phyloP scores from a whole-genome alignment of 2,797 vertebrate species.

The Catostomus latipinnis region DNA sequence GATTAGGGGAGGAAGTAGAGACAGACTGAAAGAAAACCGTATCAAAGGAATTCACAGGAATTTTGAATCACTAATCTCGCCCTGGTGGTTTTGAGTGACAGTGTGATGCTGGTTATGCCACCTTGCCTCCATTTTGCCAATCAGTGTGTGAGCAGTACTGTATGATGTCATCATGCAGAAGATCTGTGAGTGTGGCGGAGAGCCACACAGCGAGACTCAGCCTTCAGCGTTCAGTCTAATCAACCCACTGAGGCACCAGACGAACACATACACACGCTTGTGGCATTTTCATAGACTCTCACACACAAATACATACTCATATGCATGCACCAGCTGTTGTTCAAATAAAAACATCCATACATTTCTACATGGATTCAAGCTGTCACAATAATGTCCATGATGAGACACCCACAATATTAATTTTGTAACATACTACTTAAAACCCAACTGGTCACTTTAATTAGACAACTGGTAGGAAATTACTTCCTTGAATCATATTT shows the following conservation, averaged over 20 bases:
- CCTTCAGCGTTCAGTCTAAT: slow-evolving; percentile 61
- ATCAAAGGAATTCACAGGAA: slow-evolving; percentile 49
- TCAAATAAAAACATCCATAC: not conserved
- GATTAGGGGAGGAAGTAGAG: not conserved
- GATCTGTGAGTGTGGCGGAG: not conserved
- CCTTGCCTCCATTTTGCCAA: slow-evolving; percentile 60
- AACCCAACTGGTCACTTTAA: too few relatives aligned
- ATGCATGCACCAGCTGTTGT: too few relatives aligned
- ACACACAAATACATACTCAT: not conserved
- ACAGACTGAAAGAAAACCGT: not conserved
- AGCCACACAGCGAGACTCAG: not conserved
- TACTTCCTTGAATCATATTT: slow-evolving; percentile 15
- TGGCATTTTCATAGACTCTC: slow-evolving; percentile 1
- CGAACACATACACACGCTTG: not conserved
- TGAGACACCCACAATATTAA: not conserved
- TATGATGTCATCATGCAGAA: slow-evolving; percentile 59
- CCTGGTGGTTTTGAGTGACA: slow-evolving; percentile 59
- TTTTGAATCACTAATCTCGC: slow-evolving; percentile 56
- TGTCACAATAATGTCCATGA: not conserved
- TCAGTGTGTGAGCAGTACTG: slow-evolving; percentile 59
- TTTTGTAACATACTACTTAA: too few relatives aligned
- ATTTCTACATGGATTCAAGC: not conserved
- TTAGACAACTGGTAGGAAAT: not conserved
- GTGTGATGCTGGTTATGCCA: slow-evolving; percentile 56
- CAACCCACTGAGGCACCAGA: slow-evolving; percentile 66